phyloP scores from a whole-genome alignment of 1,140 invertebrate species.

The Apis mellifera region DNA sequence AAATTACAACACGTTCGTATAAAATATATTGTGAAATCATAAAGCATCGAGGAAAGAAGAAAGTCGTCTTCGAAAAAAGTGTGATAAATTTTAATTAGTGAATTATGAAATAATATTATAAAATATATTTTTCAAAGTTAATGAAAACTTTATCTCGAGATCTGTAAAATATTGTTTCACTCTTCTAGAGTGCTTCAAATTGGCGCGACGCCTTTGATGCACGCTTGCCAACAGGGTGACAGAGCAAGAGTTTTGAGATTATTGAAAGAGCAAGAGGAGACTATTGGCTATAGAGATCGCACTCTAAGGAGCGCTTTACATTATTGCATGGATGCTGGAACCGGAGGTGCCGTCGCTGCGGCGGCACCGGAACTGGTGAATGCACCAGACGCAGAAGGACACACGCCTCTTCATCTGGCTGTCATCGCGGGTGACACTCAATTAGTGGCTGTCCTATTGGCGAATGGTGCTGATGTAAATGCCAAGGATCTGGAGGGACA shows the following conservation, averaged over 20 bases:
- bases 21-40: no score
- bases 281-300: slow-evolving; percentile 85
- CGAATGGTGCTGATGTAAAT: slow-evolving; percentile 92
- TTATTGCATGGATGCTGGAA: slow-evolving; percentile 92
- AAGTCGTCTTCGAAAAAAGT: no score
- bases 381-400: slow-evolving; percentile 94
- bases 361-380: slow-evolving; percentile 90
- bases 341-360: slow-evolving; percentile 87
- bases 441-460: slow-evolving; percentile 90
- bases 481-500: slow-evolving; percentile 96
- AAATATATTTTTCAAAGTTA: no score
- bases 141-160: not conserved
- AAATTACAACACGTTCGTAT: not conserved
- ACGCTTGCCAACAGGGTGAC: slow-evolving; percentile 92
- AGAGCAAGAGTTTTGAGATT: slow-evolving; percentile 82
- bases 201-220: slow-evolving; percentile 91
- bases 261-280: slow-evolving; percentile 80
- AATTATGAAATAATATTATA: no score
- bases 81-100: no score
- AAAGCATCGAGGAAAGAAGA: no score
- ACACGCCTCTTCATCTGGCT: slow-evolving; percentile 95
- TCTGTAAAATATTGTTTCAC: not conserved
- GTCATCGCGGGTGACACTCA: slow-evolving; percentile 94
- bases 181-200: slow-evolving; percentile 76
- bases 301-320: slow-evolving; percentile 94